Conservation (phyloP, 2,797 vertebrate species). For the Arremon aurantiirostris region DNA sequence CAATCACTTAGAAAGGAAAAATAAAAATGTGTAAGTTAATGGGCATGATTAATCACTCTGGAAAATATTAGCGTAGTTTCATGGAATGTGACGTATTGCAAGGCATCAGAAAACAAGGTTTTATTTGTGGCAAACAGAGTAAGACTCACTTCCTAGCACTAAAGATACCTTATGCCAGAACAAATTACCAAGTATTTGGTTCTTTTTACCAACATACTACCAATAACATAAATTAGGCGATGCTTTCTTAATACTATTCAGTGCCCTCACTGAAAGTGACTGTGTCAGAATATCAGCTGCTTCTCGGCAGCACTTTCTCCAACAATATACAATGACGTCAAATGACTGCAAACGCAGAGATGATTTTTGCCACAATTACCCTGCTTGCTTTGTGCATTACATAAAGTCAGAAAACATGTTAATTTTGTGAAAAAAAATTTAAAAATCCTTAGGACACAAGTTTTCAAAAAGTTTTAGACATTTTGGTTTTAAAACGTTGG, state of each 20-base stretch:
- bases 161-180: background rate
- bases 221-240: background rate
- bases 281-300: background rate
- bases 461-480: background rate
- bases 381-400: background rate
- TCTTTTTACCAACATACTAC: background rate
- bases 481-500: background rate
- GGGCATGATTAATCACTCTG: background rate
- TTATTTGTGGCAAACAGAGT: background rate
- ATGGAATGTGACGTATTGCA: background rate
- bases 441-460: background rate
- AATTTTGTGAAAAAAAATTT: background rate
- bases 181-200: background rate
- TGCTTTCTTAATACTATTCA: background rate
- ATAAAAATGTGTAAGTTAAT: background rate
- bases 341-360: background rate
- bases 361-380: background rate
- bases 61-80: background rate
- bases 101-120: background rate
- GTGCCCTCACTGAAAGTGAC: background rate
- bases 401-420: background rate
- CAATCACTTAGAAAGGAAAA: background rate
- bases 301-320: background rate
- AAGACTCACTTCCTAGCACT: background rate
- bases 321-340: fast-evolving